Percentiles rank a stretch among this genome's conserved stretches.
Conservation (phyloP, 2,888 invertebrate species). For the Acanthosoma haemorrhoidale region DNA sequence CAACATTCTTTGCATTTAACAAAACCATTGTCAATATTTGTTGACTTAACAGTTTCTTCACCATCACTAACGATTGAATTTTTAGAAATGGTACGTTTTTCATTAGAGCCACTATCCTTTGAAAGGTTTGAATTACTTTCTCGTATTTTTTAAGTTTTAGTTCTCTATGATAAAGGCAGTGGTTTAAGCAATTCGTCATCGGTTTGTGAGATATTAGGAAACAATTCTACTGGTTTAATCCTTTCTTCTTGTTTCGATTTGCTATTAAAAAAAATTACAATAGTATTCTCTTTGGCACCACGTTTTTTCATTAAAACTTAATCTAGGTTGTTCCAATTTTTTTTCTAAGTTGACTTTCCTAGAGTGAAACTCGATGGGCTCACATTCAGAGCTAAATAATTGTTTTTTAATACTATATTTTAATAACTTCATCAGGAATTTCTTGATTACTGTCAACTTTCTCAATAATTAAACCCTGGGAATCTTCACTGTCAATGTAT, state of each 20-base stretch:
- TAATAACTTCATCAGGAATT: neutral
- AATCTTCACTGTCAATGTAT: constrained; percentile 18
- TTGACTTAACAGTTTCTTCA: neutral
- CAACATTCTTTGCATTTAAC: constrained; percentile 62
- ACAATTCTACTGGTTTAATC: constrained; percentile 46
- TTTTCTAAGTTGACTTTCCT: no score
- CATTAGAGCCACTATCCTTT: neutral
- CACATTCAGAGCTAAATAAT: neutral
- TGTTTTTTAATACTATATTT: constrained; percentile 14
- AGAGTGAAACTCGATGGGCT: neutral
- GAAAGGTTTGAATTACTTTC: no score
- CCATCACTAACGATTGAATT: neutral
- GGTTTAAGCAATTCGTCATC: constrained; percentile 46
- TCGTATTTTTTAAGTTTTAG: constrained; percentile 44
- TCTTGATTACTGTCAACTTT: neutral
- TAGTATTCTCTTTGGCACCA: constrained; percentile 34
- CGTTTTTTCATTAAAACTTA: neutral
- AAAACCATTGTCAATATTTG: neutral
- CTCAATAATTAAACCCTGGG: neutral
- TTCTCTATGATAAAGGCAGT: constrained; percentile 47
- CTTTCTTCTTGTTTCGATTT: constrained; percentile 22
- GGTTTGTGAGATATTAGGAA: constrained; percentile 48
- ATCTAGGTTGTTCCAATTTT: neutral
- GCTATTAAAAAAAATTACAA: constrained; percentile 11
- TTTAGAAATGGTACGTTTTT: no score